Evolutionary conservation across 2,888 invertebrate species (phyloP).

Genomic region (Fissipunctia ypsillon): DNA sequence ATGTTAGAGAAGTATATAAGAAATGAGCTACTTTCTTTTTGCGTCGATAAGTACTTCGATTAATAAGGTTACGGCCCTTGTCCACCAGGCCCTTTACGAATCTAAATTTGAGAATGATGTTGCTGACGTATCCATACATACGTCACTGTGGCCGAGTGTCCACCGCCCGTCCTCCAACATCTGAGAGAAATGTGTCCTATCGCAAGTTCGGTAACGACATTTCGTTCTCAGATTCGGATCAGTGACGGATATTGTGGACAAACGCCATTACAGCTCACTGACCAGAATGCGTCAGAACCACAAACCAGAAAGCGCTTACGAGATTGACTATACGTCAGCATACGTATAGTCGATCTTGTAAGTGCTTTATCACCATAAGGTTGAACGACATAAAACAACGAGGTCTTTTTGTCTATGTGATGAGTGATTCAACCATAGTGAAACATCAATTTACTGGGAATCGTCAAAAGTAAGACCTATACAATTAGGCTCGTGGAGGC

Average conservation of each 20-base stretch:
- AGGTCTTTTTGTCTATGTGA: neutral
- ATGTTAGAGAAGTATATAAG: neutral
- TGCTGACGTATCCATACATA: neutral
- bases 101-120: neutral
- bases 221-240: neutral
- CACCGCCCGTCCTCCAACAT: neutral
- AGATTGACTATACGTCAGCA: no score
- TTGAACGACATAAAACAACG: no score
- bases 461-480: neutral
- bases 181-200: slow-evolving; percentile 2
- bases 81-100: no score
- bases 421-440: neutral
- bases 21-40: no score
- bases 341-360: neutral
- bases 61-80: no score
- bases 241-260: neutral
- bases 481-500: neutral
- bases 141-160: neutral
- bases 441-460: neutral
- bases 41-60: no score
- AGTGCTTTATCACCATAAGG: neutral
- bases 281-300: no score
- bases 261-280: neutral
- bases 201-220: neutral
- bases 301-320: no score